A percentile compares a stretch with the other conserved stretches of the same genome.
Conservation (phyloP, 2,113 vertebrate species). For the Psittacus erithacus region DNA sequence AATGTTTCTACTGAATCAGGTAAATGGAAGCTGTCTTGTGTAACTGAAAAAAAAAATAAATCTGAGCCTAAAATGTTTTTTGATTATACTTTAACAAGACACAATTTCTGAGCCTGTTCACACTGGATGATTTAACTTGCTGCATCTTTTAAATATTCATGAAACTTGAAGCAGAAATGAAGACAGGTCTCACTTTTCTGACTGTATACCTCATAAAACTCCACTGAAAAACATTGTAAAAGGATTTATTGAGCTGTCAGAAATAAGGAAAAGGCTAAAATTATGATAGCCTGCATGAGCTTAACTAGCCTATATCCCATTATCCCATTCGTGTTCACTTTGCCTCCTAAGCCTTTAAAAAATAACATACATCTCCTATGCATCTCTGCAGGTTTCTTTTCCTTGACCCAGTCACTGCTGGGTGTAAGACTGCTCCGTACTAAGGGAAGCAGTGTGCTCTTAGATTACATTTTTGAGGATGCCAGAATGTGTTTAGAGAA, state of each 20-base stretch:
- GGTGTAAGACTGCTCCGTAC: background rate
- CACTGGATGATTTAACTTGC: slow-evolving; percentile 36
- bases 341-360: background rate
- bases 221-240: background rate
- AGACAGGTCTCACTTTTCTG: slow-evolving; percentile 4
- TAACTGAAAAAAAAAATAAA: background rate
- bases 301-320: background rate
- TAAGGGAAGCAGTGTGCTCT: slow-evolving; percentile 2
- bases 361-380: background rate
- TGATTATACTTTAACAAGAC: background rate
- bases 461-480: background rate
- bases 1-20: background rate
- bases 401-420: background rate
- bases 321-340: background rate
- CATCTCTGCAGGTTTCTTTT: background rate
- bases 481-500: background rate
- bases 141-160: slow-evolving; percentile 58
- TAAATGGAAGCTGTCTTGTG: background rate
- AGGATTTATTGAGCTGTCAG: background rate
- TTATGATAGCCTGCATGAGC: background rate
- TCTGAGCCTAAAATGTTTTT: background rate
- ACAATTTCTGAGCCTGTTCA: slow-evolving; percentile 20
- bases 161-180: slow-evolving; percentile 18
- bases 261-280: background rate
- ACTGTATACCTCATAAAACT: background rate